Percentiles rank a stretch among this genome's conserved stretches.
Evolutionary conservation across 2,797 vertebrate species (phyloP).

Genomic region (Denticeps clupeoides): DNA sequence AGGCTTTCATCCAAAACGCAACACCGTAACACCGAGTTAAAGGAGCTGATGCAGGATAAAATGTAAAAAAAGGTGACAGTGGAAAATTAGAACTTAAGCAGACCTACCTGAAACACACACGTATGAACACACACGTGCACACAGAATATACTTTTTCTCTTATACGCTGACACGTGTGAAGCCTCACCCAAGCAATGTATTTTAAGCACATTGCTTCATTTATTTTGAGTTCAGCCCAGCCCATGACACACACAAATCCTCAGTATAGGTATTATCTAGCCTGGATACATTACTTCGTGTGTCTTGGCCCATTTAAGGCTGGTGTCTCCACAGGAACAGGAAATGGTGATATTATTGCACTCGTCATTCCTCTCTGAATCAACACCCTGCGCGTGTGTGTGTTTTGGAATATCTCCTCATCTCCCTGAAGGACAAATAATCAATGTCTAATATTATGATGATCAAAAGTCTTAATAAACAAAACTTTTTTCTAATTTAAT

Average conservation of each 20-base stretch:
- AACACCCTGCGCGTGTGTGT: neutral
- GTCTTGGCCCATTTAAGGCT: slow-evolving; percentile 59
- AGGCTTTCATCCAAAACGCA: too few species aligned
- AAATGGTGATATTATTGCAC: slow-evolving; percentile 75
- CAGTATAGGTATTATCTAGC: slow-evolving; percentile 52
- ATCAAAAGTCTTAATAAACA: neutral
- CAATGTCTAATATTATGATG: slow-evolving; percentile 6
- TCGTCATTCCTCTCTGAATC: slow-evolving; percentile 44
- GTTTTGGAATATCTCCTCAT: slow-evolving; percentile 3
- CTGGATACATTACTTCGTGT: slow-evolving; percentile 59
- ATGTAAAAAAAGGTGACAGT: slow-evolving; percentile 1
- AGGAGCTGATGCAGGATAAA: too few species aligned
- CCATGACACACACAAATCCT: slow-evolving; percentile 37
- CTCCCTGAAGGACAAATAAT: slow-evolving; percentile 12
- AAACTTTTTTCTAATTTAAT: neutral
- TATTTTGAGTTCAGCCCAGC: slow-evolving; percentile 41
- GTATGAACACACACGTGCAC: neutral
- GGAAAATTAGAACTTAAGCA: neutral
- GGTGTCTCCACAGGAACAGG: slow-evolving; percentile 65
- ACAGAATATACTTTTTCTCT: neutral
- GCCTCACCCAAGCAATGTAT: slow-evolving; percentile 22
- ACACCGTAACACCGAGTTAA: too few species aligned
- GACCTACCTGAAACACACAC: slow-evolving; percentile 3
- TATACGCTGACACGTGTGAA: too few species aligned
- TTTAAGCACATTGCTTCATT: slow-evolving; percentile 43